Evolutionary conservation across 2,113 vertebrate species (phyloP).

Genomic region (Pterocles orientalis): DNA sequence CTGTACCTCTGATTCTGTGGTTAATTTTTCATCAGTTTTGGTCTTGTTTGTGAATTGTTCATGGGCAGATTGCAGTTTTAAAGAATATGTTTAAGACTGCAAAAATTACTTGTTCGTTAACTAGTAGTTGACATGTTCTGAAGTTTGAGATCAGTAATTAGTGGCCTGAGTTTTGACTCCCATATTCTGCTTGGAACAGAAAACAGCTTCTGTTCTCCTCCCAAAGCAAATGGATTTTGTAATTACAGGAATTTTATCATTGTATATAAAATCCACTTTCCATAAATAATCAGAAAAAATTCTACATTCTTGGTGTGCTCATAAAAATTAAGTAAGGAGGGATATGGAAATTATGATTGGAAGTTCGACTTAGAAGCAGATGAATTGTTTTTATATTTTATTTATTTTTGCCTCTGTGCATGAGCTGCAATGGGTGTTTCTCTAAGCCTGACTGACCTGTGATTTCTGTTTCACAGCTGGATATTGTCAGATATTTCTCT

Average conservation of each 20-base stretch:
- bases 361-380: neutral
- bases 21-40: neutral
- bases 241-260: neutral
- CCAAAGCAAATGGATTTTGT: neutral
- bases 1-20: neutral
- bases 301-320: neutral
- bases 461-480: neutral
- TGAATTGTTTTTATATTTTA: neutral
- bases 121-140: neutral
- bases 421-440: neutral
- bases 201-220: neutral
- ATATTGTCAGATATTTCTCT: neutral
- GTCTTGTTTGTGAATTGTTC: neutral
- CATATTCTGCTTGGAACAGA: neutral
- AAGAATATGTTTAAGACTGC: neutral
- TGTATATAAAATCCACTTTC: neutral
- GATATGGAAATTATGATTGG: neutral
- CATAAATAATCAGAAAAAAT: neutral
- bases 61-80: neutral
- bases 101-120: neutral
- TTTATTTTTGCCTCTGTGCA: neutral
- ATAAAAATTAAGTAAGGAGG: neutral
- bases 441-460: neutral
- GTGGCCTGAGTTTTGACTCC: neutral
- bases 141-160: neutral